Base-by-base conservation (phyloP, 2,113 vertebrate species). In the Macrotis lagotis region DNA sequence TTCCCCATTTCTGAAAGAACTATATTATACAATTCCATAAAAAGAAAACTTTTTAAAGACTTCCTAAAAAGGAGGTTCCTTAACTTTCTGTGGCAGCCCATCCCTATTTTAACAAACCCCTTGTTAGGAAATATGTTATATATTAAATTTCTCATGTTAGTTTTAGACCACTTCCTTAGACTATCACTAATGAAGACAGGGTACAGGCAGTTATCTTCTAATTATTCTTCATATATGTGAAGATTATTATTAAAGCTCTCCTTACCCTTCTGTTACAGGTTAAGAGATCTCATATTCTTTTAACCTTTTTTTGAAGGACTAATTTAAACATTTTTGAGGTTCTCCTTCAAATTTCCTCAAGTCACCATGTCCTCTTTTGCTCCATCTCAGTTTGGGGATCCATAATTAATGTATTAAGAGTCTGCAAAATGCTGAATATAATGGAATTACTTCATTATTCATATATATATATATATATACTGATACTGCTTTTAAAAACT, bases 1-100 rank as follows among this genome's bases (percentile, higher is more conserved):
- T 96, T 96, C 95, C 91, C 90, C 93, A 91, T 94, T 94, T 96
- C 95, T 94, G 50, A 74, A 1, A 93, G 49, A 25, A 44, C 66
- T 83, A 2, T 89, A 96, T 96, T 48, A 93, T 90, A 91, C 47
- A 8, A 96, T 51, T 51, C 48, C 90, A 93, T 51, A 48, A 94
- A 92, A 96, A 96, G 92, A 88, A 83, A 83, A 83, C 66, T 83
- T 89, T 66, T 92, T 25, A 92, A 91, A 48, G 37, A 88, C 31
- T 44, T 92, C 49, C 26, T 74, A 74, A 88, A 50, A 51, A 44
- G 22, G 48, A 55, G 90, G 93, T 89, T 93, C 91, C 91, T 95
- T 88, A 94, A 95, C 91, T 91, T 91, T 52, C 0, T 52, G 93
- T 37, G 92, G 48, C 92, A 95, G 74, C 88, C 94, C 89, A 51